Evolutionary conservation across 2,888 invertebrate species (phyloP).

Genomic region (Caenorhabditis wallacei): DNA sequence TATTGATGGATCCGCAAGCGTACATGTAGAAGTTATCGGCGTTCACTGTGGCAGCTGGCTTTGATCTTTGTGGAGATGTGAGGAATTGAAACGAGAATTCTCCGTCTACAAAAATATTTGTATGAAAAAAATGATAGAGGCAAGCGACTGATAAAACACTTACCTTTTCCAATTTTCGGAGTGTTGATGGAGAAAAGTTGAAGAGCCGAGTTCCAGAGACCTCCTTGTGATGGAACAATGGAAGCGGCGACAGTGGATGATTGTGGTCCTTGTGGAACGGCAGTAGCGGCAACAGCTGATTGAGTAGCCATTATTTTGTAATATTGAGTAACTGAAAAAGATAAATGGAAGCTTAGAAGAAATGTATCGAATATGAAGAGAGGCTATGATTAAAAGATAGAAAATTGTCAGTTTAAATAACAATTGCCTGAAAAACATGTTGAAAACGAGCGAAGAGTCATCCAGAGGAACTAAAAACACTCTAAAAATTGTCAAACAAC

Average conservation of each 20-base stretch:
- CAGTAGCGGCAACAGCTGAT: constrained; percentile 27
- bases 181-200: constrained; percentile 38
- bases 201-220: constrained; percentile 43
- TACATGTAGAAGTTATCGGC: constrained; percentile 66
- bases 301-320: constrained; percentile 45
- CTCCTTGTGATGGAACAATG: constrained; percentile 13
- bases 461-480: constrained; percentile 14
- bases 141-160: background rate
- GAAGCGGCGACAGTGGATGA: background rate
- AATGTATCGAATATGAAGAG: background rate
- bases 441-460: background rate
- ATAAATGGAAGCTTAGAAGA: background rate
- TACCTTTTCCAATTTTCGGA: constrained; percentile 53
- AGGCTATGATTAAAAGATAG: background rate
- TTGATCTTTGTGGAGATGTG: constrained; percentile 53
- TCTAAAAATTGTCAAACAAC: constrained; percentile 26
- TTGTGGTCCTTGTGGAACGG: constrained; percentile 27
- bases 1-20: constrained; percentile 65
- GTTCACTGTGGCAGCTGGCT: constrained; percentile 58
- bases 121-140: background rate
- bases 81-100: constrained; percentile 49
- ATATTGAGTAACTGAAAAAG: background rate
- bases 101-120: constrained; percentile 16
- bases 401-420: constrained; percentile 1
- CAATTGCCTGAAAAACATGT: background rate